These are phyloP conservation scores for Cynopterus sphinx DNA, from an alignment of 2,797 vertebrate species.

Conservation along the genomic window DNA sequence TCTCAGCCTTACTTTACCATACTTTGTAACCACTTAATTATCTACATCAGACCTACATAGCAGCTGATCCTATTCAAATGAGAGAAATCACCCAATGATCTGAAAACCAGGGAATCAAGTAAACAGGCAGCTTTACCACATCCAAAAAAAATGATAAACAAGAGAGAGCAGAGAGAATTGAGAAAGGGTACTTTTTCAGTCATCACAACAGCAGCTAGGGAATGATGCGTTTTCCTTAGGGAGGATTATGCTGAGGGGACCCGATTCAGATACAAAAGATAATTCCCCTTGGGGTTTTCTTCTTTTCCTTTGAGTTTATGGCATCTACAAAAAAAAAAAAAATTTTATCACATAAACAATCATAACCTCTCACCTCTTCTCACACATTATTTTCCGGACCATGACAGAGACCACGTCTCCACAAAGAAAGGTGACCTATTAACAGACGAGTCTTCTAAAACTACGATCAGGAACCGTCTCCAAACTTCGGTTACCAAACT, in stretches of 20 bases:
- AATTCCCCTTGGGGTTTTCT: slow-evolving; percentile 29
- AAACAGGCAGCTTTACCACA: neutral
- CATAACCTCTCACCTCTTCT: neutral
- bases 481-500: slow-evolving; percentile 49
- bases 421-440: neutral
- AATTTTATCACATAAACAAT: slow-evolving; percentile 7
- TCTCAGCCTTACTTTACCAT: neutral
- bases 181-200: slow-evolving; percentile 22
- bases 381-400: neutral
- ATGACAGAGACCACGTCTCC: neutral
- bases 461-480: neutral
- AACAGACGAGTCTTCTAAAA: neutral
- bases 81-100: neutral
- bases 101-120: slow-evolving; percentile 24
- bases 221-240: slow-evolving; percentile 39
- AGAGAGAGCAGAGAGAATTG: neutral
- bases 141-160: neutral
- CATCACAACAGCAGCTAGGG: slow-evolving; percentile 33
- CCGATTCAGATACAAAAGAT: slow-evolving; percentile 44
- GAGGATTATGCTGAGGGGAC: slow-evolving; percentile 35
- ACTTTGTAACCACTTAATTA: neutral
- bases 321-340: neutral
- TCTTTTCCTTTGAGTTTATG: slow-evolving; percentile 48
- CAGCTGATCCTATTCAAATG: slow-evolving; percentile 29
- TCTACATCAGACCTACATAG: neutral